Percentiles rank a stretch among this genome's conserved stretches.
These are phyloP conservation scores for Macroglossus sobrinus DNA, from an alignment of 2,113 vertebrate species.

Conservation along the genomic window DNA sequence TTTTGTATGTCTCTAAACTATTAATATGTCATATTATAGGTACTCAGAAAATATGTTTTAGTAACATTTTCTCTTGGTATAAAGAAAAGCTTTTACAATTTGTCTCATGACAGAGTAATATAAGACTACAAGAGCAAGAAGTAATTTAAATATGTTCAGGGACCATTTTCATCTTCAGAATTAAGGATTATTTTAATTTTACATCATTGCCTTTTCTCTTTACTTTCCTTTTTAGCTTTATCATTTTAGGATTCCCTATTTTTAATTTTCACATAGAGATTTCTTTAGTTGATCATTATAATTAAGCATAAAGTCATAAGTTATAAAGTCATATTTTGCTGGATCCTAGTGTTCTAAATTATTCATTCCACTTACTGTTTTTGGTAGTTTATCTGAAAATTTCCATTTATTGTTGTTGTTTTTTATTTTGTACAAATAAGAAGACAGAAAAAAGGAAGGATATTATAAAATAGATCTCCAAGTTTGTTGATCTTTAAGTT, in stretches of 20 bases:
- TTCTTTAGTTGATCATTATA: constrained; percentile 74
- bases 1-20: not conserved
- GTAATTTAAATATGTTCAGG: constrained; percentile 73
- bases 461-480: constrained; percentile 42
- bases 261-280: constrained; percentile 76
- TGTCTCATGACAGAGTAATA: constrained; percentile 56
- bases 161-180: constrained; percentile 74
- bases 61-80: constrained; percentile 32
- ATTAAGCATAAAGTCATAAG: constrained; percentile 67
- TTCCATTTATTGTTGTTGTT: constrained; percentile 50
- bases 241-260: constrained; percentile 72
- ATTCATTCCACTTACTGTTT: constrained; percentile 68
- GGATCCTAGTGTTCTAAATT: constrained; percentile 69
- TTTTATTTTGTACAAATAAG: constrained; percentile 44
- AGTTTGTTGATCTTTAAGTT: constrained; percentile 67
- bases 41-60: not conserved
- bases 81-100: constrained; percentile 54
- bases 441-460: not conserved
- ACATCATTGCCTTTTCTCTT: constrained; percentile 70
- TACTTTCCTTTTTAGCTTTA: constrained; percentile 68
- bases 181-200: constrained; percentile 79
- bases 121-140: constrained; percentile 54
- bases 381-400: constrained; percentile 57
- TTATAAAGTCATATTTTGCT: constrained; percentile 68
- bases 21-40: not conserved